Percentiles rank a stretch among this genome's conserved stretches.
Evolutionary conservation across 2,797 vertebrate genomes (phyloP).

Genomic region (Gymnopithys bicolor): DNA sequence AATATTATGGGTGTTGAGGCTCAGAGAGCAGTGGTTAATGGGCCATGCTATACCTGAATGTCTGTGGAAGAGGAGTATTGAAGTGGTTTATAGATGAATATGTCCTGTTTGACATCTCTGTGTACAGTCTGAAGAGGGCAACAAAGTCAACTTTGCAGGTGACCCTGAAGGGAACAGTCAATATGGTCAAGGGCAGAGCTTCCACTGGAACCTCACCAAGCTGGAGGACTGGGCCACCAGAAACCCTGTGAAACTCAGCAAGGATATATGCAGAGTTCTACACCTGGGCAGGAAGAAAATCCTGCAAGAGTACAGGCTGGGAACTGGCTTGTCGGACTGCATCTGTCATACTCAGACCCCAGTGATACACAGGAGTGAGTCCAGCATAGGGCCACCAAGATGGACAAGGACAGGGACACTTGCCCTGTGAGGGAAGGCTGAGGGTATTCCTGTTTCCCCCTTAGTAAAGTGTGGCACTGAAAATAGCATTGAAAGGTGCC

Average conservation of each 20-base stretch:
- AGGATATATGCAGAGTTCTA: background rate
- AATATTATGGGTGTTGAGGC: background rate
- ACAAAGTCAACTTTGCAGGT: background rate
- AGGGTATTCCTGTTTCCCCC: background rate
- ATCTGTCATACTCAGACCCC: background rate
- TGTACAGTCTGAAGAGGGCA: background rate
- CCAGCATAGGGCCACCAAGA: background rate
- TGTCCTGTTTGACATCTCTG: background rate
- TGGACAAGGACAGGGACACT: background rate
- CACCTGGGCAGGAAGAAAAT: background rate
- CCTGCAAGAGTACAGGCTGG: background rate
- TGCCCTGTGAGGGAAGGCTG: background rate
- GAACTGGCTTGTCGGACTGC: background rate
- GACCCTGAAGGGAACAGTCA: background rate
- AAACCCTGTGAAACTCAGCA: background rate
- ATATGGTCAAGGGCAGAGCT: background rate
- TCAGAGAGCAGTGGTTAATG: background rate
- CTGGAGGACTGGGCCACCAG: background rate
- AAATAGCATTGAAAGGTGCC: background rate
- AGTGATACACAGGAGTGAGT: background rate
- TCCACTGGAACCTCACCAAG: background rate
- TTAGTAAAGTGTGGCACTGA: background rate
- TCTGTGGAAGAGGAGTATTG: background rate
- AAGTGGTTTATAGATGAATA: background rate
- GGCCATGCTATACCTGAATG: background rate